phyloP scores from a whole-genome alignment of 2,797 vertebrate genomes.

The Alauda arvensis region DNA sequence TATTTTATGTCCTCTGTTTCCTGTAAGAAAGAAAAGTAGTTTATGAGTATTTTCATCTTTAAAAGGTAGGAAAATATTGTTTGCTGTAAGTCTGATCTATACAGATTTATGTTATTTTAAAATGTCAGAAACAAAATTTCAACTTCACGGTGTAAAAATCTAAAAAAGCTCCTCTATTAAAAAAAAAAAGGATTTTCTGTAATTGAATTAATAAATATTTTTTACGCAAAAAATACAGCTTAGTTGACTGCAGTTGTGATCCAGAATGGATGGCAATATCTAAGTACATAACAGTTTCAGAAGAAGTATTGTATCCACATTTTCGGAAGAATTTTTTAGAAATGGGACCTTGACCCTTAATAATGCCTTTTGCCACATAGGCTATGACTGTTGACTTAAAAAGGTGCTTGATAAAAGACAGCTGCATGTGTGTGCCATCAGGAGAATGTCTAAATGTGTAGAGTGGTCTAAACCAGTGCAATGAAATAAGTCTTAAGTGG shows the following conservation, averaged over 20 bases:
- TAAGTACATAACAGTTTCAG: neutral
- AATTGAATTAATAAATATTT: neutral
- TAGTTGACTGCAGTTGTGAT: neutral
- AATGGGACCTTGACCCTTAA: neutral
- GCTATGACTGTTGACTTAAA: neutral
- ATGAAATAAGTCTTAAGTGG: neutral
- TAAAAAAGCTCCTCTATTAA: neutral
- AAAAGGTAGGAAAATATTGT: neutral
- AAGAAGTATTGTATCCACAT: neutral
- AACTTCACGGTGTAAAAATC: fast-evolving
- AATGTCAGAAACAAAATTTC: neutral
- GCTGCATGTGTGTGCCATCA: neutral
- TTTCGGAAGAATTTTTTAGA: neutral
- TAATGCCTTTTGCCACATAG: neutral
- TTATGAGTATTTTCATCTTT: neutral
- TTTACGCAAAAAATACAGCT: neutral
- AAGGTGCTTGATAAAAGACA: neutral
- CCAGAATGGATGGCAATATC: neutral
- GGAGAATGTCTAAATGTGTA: neutral
- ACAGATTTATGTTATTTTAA: neutral
- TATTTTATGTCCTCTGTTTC: neutral
- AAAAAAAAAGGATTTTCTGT: neutral
- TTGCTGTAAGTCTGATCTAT: neutral
- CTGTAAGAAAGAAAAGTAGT: neutral
- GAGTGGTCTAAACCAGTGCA: neutral